Base-by-base conservation (phyloP, 2,888 invertebrate species). In the Trissonchulus sp. region DNA sequence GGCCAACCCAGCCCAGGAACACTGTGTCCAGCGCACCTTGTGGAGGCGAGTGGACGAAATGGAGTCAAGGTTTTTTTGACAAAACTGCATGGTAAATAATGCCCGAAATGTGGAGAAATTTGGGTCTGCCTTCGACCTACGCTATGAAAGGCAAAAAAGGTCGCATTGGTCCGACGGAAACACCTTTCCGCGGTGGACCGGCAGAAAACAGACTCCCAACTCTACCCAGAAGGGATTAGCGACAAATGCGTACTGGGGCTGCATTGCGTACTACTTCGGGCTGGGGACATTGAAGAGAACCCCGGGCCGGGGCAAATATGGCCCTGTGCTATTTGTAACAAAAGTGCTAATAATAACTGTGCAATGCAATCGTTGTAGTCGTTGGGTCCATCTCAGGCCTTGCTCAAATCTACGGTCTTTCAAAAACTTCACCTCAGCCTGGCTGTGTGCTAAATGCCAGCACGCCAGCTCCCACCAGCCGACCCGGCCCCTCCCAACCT, bases 231-330 rank as follows among this genome's bases (percentile, higher is more conserved):
- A n/a, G n/a, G n/a, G n/a, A n/a, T n/a, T n/a, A n/a, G n/a, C n/a
- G n/a, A n/a, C n/a, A n/a, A n/a, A n/a, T n/a, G 48, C 48, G 23
- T 48, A 48, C 48, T 48, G 48, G 48, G 48, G 23, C 48, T 23
- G 48, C 48, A 48, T 48, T 48, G n/a, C n/a, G n/a, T n/a, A n/a
- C 48, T 48, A 23, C 48, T 48, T 15, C 23, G 48, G 8, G 48
- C 48, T 48, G 48, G 48, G 48, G 48, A 48, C 23, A 48, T 48
- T 48, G 48, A 48, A 48, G 48, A 48, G 48, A 48, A 48, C 23
- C 48, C 48, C 8, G 48, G 48, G 23, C 48, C 48, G 8, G n/a
- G n/a, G n/a, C 48, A 23, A 48, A 48, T 8, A 23, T 48, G 48
- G 48, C 48, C 48, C 8, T 48, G 48, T 23, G 23, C 48, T 23